Percentiles rank a stretch among this genome's conserved stretches.
Evolutionary conservation across 1,140 invertebrate species (phyloP).

Genomic region (Calephelis nemesis): DNA sequence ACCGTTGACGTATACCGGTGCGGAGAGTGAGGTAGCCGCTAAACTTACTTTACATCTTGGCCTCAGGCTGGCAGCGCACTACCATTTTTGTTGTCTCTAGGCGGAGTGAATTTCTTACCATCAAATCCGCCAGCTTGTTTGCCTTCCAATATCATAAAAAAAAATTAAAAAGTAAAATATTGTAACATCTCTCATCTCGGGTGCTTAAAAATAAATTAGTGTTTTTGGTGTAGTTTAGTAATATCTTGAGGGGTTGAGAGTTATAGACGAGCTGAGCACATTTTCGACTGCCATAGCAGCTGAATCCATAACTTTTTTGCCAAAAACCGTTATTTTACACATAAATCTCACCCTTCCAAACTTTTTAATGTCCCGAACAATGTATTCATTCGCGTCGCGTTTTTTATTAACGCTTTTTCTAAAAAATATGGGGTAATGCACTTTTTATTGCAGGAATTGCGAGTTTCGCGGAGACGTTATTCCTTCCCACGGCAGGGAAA

Average conservation of each 20-base stretch:
- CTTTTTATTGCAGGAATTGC: constrained; percentile 68
- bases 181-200: too few relatives aligned
- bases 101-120: too few relatives aligned
- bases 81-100: too few relatives aligned
- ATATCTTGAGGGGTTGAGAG: constrained; percentile 20
- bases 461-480: constrained; percentile 64
- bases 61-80: too few relatives aligned
- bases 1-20: too few relatives aligned
- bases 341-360: constrained; percentile 76
- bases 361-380: constrained; percentile 74
- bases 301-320: constrained; percentile 64
- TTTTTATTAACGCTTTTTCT: constrained; percentile 67
- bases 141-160: too few relatives aligned
- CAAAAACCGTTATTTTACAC: constrained; percentile 74
- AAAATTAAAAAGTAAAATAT: too few relatives aligned
- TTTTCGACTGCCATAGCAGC: constrained; percentile 42
- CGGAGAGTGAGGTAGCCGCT: too few relatives aligned
- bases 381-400: constrained; percentile 49
- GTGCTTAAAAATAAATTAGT: too few relatives aligned
- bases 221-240: constrained; percentile 27
- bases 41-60: too few relatives aligned
- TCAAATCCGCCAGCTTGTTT: too few relatives aligned
- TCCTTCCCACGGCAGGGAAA: constrained; percentile 75
- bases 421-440: constrained; percentile 76
- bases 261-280: constrained; percentile 20